Evolutionary conservation across 2,888 invertebrate species (phyloP).

Genomic region (Luperina nickerlii): DNA sequence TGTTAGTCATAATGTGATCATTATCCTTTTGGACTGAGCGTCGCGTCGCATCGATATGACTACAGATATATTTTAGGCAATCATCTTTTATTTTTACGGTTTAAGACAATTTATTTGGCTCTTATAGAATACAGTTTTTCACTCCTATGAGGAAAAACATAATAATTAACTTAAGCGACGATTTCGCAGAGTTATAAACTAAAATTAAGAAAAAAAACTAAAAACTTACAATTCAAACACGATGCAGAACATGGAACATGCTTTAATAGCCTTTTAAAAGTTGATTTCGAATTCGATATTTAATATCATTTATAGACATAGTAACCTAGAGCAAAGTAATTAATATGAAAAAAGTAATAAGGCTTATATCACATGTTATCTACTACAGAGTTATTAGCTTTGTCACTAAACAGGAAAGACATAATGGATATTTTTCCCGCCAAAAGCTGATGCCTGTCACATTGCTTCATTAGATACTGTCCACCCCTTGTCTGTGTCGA

Average conservation of each 20-base stretch:
- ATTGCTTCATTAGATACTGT: slow-evolving; percentile 71
- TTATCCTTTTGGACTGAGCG: not conserved
- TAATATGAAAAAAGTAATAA: slow-evolving; percentile 63
- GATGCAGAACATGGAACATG: no score
- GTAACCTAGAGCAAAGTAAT: not conserved
- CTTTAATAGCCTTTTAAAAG: no score
- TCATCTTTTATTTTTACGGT: slow-evolving; percentile 12
- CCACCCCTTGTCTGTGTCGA: slow-evolving; percentile 59
- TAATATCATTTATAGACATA: not conserved
- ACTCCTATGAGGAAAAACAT: not conserved
- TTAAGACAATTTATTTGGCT: not conserved
- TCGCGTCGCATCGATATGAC: not conserved
- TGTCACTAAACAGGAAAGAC: slow-evolving; percentile 66
- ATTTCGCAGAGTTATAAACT: no score
- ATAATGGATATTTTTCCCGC: slow-evolving; percentile 69
- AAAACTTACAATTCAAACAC: no score
- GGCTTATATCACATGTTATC: slow-evolving; percentile 61
- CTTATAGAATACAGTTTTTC: not conserved
- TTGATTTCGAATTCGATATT: not conserved
- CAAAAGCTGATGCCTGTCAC: slow-evolving; percentile 73
- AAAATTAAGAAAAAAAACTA: no score
- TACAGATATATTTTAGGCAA: not conserved
- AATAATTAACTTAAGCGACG: no score
- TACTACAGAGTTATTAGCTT: slow-evolving; percentile 71
- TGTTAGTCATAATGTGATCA: slow-evolving; percentile 36